phyloP scores from a whole-genome alignment of 35 echinoderm and acorn worm species.

The Apostichopus japonicus region DNA sequence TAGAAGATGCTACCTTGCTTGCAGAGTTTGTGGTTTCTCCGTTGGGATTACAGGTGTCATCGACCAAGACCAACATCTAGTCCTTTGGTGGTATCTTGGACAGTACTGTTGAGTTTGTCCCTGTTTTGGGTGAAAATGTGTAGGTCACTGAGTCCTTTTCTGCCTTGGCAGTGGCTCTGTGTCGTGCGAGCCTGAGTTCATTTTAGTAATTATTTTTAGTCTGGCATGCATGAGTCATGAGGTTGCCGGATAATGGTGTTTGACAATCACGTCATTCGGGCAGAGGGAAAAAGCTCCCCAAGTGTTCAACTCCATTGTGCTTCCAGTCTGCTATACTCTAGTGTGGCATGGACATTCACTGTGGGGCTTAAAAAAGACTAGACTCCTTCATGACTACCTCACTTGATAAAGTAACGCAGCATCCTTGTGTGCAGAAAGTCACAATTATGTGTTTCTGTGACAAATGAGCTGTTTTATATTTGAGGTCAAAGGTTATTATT shows the following conservation, averaged over 20 bases:
- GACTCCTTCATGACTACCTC: not conserved
- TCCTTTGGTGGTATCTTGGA: slow-evolving; percentile 7
- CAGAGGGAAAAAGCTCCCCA: not conserved
- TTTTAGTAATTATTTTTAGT: too few relatives aligned
- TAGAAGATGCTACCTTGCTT: not conserved
- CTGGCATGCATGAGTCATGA: not conserved
- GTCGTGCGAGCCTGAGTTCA: not conserved
- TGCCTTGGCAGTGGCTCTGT: not conserved
- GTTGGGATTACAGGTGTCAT: not conserved
- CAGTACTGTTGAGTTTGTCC: not conserved
- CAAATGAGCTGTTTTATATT: too few relatives aligned
- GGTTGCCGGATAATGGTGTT: not conserved
- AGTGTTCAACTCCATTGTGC: not conserved
- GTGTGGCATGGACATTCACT: too few relatives aligned
- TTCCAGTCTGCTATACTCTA: not conserved
- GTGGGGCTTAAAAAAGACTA: too few relatives aligned
- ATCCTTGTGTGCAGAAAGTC: not conserved
- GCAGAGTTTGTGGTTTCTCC: not conserved
- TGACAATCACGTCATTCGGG: not conserved
- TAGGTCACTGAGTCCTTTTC: not conserved
- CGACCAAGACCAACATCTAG: slow-evolving; percentile 1
- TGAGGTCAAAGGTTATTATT: too few relatives aligned
- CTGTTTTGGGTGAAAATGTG: not conserved
- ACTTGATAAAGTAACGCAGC: not conserved
- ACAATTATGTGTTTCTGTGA: too few relatives aligned